Percentiles rank a stretch among this genome's conserved stretches.
phyloP scores from a whole-genome alignment of 2,797 vertebrate genomes.

The Adrianichthys oophorus region DNA sequence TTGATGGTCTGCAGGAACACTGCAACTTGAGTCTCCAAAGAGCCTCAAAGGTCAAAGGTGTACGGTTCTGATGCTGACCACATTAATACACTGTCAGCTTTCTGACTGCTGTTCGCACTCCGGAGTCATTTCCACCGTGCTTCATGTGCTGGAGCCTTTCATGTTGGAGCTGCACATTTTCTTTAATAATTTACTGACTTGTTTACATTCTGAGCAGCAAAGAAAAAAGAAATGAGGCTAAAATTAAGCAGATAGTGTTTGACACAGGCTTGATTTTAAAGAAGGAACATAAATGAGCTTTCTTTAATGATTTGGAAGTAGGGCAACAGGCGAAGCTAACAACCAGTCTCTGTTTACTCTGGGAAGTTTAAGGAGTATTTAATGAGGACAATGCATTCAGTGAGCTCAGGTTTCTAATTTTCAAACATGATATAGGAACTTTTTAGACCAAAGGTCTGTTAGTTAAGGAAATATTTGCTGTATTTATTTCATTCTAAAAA shows the following conservation, averaged over 20 bases:
- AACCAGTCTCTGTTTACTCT: constrained; percentile 27
- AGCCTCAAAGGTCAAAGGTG: constrained; percentile 25
- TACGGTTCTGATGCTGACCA: constrained; percentile 14
- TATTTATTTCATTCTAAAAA: no score
- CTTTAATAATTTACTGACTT: constrained; percentile 12
- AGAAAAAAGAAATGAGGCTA: constrained; percentile 19
- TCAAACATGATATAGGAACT: not conserved
- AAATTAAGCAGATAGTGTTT: constrained; percentile 11
- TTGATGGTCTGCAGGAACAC: constrained; percentile 4
- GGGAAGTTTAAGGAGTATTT: constrained; percentile 1
- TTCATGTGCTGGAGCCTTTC: not conserved
- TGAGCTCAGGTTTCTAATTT: not conserved
- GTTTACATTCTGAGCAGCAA: constrained; percentile 16
- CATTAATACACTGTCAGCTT: not conserved
- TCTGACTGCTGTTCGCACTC: not conserved
- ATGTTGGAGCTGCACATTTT: constrained; percentile 14
- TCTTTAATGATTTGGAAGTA: constrained; percentile 29
- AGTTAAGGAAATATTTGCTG: no score
- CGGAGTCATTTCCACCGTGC: not conserved
- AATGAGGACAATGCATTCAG: not conserved
- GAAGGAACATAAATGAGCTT: constrained; percentile 17
- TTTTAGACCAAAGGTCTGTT: no score
- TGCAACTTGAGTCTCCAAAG: constrained; percentile 8
- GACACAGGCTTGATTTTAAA: constrained; percentile 22
- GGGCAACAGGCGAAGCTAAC: constrained; percentile 23